Base-by-base conservation (phyloP, 2,888 invertebrate genomes). In the Brachyopa scutellaris region DNA sequence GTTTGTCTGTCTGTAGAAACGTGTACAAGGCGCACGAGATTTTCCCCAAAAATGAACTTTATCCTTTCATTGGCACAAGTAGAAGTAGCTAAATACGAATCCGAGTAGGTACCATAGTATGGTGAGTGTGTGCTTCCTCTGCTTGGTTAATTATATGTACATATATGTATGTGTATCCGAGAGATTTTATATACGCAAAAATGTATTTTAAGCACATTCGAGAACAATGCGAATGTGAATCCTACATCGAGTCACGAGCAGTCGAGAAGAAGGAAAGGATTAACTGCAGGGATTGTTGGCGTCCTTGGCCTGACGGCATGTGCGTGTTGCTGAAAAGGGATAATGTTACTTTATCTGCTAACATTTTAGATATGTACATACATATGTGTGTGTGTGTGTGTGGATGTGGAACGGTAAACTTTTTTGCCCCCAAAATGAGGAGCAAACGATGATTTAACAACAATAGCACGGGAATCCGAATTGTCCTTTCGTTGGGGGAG, bases 171-270 rank as follows among this genome's bases (percentile, higher is more conserved):
- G n/a, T n/a, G n/a, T 64, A 64, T 38, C 51, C 51, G 1, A 51
- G 51, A 64, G 17, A 64, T 64, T 64, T 29, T 38, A 51, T 31
- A 64, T 51, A 64, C 51, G 64, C 62, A 62, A 62, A 49, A 36
- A 36, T 33, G 33, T 62, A 49, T 40, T 49, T 51, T 26, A 62
- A 36, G 51, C 40, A 64, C 17, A 62, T 36, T 36, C 47, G 45
- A 23, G 33, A 64, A 51, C 51, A 64, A 64, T 40, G 62, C 15
- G 23, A 49, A 21, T 45, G n/a, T n/a, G n/a, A n/a, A n/a, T 17
- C 29, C 26, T 6, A 17, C 9, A 38, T 5, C 2, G 13, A 29
- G 9, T 38, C 6, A 7, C 11, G 1, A 7, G 11, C n/a, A 11
- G 9, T 13, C 17, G n/a, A 42, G 19, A 5, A 8, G 36, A 5